phyloP scores from a whole-genome alignment of 2,888 invertebrate species.

The Terebella lapidaria region DNA sequence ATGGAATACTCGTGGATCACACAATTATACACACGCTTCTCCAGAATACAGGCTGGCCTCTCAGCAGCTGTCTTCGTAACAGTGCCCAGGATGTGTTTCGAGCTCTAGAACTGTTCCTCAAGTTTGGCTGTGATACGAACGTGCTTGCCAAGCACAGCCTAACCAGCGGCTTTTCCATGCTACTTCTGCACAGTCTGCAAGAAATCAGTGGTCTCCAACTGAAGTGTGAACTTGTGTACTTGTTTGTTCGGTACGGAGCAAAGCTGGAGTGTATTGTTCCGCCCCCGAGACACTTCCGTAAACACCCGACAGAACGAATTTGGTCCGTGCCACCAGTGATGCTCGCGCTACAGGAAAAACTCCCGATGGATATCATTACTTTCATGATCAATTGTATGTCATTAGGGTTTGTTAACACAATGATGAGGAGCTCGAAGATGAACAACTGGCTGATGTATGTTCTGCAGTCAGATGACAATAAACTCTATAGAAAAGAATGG shows the following conservation, averaged over 20 bases:
- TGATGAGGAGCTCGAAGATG: neutral
- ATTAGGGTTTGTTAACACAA: neutral
- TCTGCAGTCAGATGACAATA: neutral
- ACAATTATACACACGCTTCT: neutral
- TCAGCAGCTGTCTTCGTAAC: neutral
- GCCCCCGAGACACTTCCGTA: neutral
- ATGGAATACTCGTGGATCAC: neutral
- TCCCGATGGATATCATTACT: neutral
- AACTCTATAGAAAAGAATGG: neutral
- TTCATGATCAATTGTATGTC: neutral
- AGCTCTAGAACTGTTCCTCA: neutral
- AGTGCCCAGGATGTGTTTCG: neutral
- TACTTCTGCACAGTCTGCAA: neutral
- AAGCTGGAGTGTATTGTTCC: neutral
- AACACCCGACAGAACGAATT: neutral
- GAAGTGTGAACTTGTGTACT: neutral
- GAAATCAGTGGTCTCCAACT: neutral
- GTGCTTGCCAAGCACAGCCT: conserved; percentile 2
- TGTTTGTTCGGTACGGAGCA: neutral
- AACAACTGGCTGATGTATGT: neutral
- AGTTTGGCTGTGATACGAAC: conserved; percentile 1
- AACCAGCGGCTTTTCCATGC: neutral
- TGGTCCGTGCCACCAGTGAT: neutral
- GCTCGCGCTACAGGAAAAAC: conserved; percentile 2
- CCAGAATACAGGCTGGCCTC: neutral